These are phyloP conservation scores for Psilanteris sp. DNA, from an alignment of 1,140 invertebrate species.

Conservation along the genomic window DNA sequence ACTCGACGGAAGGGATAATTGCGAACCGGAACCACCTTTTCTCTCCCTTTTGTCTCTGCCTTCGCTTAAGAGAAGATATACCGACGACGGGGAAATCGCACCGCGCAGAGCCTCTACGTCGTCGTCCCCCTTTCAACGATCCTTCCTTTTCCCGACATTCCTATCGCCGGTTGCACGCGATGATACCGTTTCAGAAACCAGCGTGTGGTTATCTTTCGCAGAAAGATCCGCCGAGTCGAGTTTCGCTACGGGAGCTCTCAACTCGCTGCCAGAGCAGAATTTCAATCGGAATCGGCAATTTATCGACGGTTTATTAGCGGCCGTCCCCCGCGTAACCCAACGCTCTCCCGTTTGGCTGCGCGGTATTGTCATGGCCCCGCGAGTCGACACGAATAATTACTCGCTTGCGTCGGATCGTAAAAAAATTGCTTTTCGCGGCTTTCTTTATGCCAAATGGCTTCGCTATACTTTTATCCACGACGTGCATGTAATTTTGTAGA, in stretches of 20 bases:
- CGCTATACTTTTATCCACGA: no score
- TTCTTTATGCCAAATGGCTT: no score
- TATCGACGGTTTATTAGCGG: conserved; percentile 8
- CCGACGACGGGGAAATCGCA: conserved; percentile 40
- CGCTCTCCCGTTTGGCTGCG: no score
- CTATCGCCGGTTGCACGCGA: conserved; percentile 43
- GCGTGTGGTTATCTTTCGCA: conserved; percentile 45
- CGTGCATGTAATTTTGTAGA: no score
- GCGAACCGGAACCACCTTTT: conserved; percentile 33
- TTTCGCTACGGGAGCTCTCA: conserved; percentile 14
- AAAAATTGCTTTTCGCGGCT: no score
- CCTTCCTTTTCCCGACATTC: conserved; percentile 40
- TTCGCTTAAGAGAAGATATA: conserved; percentile 17
- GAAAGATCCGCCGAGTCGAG: conserved; percentile 30
- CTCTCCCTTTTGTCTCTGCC: conserved; percentile 35
- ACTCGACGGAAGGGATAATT: conserved; percentile 25
- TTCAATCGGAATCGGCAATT: conserved; percentile 9
- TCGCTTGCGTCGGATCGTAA: no score
- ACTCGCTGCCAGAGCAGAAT: neutral
- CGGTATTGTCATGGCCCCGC: no score
- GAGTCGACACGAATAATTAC: no score
- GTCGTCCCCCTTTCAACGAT: conserved; percentile 38
- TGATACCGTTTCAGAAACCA: conserved; percentile 54
- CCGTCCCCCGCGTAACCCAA: no score
- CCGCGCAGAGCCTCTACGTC: conserved; percentile 6